Conservation (phyloP, 1,140 invertebrate species). For the Drosophila mayri region DNA sequence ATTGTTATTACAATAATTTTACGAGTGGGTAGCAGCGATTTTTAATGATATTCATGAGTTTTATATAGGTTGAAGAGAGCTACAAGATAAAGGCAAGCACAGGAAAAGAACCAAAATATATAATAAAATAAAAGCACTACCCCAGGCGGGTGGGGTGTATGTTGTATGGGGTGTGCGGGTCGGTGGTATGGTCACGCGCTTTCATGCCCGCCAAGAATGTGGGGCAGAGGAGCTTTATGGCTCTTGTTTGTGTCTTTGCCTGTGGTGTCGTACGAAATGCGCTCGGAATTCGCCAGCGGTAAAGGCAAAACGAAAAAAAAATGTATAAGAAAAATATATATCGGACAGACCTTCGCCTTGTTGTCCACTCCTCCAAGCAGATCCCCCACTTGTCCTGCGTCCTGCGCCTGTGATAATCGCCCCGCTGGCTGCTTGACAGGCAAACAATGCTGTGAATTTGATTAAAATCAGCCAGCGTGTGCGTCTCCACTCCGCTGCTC, state of each 20-base stretch:
- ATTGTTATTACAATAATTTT: constrained; percentile 56
- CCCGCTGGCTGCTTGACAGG: constrained; percentile 73
- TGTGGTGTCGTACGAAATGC: constrained; percentile 79
- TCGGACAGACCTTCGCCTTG: constrained; percentile 49
- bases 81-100: constrained; percentile 62
- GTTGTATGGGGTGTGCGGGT: constrained; percentile 18
- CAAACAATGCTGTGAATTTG: constrained; percentile 85
- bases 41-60: constrained; percentile 81
- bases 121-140: constrained; percentile 33
- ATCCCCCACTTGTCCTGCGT: constrained; percentile 42
- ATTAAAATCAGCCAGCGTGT: constrained; percentile 83
- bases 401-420: constrained; percentile 73
- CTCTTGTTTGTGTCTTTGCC: constrained; percentile 63
- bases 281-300: constrained; percentile 75
- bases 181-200: constrained; percentile 65
- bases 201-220: constrained; percentile 54
- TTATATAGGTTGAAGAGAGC: constrained; percentile 46
- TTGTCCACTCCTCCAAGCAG: constrained; percentile 53
- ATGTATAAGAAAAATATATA: constrained; percentile 26
- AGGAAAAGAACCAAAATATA: constrained; percentile 35
- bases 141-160: constrained; percentile 34
- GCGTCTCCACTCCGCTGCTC: constrained; percentile 63
- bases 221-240: constrained; percentile 60
- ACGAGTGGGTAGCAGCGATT: constrained; percentile 26
- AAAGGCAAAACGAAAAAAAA: constrained; percentile 29